phyloP scores from a whole-genome alignment of 2,113 vertebrate genomes.

The Rostratula benghalensis region DNA sequence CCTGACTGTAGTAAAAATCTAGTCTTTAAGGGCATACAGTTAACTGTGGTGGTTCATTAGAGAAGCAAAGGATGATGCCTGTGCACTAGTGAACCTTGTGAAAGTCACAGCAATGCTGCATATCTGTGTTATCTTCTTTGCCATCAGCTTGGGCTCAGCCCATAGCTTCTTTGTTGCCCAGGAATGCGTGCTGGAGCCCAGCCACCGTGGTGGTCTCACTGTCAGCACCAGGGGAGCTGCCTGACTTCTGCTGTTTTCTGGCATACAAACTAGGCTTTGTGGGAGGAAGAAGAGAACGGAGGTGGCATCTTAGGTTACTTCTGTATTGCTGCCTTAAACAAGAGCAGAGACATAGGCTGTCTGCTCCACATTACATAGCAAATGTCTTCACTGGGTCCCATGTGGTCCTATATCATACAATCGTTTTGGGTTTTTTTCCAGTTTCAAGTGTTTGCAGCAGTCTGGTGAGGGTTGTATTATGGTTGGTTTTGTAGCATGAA shows the following conservation, averaged over 20 bases:
- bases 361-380: neutral
- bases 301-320: neutral
- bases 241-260: neutral
- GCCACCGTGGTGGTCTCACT: neutral
- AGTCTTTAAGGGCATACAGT: neutral
- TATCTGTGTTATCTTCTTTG: neutral
- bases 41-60: neutral
- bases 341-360: neutral
- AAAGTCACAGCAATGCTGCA: neutral
- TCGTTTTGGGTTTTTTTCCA: neutral
- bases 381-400: neutral
- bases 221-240: neutral
- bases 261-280: neutral
- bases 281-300: neutral
- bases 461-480: neutral
- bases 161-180: neutral
- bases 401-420: neutral
- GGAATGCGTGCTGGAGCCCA: neutral
- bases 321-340: neutral
- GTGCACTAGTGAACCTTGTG: neutral
- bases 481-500: neutral
- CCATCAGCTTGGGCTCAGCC: neutral
- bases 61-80: neutral
- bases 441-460: neutral
- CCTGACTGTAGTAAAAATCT: neutral